Base-by-base conservation (phyloP, 1,140 invertebrate genomes). In the Cydia fagiglandana region DNA sequence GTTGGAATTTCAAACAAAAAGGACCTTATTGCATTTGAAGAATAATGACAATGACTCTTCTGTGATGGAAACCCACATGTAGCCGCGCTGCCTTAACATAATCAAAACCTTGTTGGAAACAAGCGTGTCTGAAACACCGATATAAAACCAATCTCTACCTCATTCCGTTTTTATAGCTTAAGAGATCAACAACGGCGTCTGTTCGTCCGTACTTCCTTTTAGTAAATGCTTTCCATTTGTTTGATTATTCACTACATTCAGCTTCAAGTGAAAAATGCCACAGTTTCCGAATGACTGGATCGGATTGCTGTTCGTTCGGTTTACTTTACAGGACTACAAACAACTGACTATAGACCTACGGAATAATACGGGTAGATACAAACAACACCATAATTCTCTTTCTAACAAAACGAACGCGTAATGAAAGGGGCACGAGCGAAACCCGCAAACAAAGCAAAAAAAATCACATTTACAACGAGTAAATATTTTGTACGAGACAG, bases 211-310 rank as follows among this genome's bases (percentile, higher is more conserved):
- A 30, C 34, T 66, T 41, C 66, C 66, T 38, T 20, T 68, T 68
- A 34, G 66, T 70, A 41, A 61, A 70, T 45, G 66, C 38, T 70
- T 38, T 34, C 66, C 66, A 70, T 70, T 70, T 70, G 66, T 70
- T 41, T 41, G 34, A 70, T 70, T 70, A 70, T 68, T 68, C 64
- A 15, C 64, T 68, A 13, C 64, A 34, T 68, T 38, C 64, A 68
- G 13, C 15, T 34, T 34, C 5, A n/a, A 34, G 28, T 68, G 28
- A 38, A 68, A 38, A 34, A 38, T n/a, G 66, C 15, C 7, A 20
- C 2, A 7, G 28, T 41, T 70, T 24, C 17, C 56, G 20, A 61
- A 1, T 24, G 56, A 12, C 56, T 61, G 56, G 56, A 24, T 61
- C 17, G 56, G 20, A 61, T 61, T 61, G 0, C 24, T 61, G 20